Conservation (phyloP, 2,888 invertebrate genomes). For the Agrotis segetum region DNA sequence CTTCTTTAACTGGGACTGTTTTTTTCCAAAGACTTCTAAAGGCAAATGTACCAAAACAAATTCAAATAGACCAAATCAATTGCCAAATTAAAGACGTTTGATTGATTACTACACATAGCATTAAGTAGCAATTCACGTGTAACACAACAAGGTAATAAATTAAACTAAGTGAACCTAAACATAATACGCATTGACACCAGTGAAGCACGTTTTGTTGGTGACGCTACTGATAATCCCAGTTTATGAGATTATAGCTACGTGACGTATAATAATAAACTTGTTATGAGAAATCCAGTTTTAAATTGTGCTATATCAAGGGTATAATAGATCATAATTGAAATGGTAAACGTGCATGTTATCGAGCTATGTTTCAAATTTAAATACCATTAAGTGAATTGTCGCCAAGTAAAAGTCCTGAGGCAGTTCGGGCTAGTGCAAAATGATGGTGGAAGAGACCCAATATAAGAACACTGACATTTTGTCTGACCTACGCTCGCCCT, state of each 20-base stretch:
- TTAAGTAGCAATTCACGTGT: constrained; percentile 35
- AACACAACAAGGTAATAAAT: constrained; percentile 31
- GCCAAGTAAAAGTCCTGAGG: too few relatives aligned
- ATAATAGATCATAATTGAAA: not conserved
- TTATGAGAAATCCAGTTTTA: not conserved
- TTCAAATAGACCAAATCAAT: constrained; percentile 1
- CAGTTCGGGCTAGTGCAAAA: too few relatives aligned
- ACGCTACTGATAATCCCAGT: constrained; percentile 8
- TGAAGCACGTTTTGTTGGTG: constrained; percentile 13
- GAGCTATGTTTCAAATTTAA: too few relatives aligned
- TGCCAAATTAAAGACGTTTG: constrained; percentile 38
- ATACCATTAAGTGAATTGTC: too few relatives aligned
- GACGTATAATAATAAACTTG: not conserved
- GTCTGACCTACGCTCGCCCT: too few relatives aligned
- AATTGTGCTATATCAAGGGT: not conserved
- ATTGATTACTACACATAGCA: constrained; percentile 23
- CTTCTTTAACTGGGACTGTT: too few relatives aligned
- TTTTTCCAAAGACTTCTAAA: not conserved
- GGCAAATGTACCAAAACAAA: constrained; percentile 1
- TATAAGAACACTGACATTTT: too few relatives aligned
- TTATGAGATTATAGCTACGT: not conserved
- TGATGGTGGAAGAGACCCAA: too few relatives aligned
- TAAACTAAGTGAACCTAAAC: constrained; percentile 26
- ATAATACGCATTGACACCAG: constrained; percentile 25
- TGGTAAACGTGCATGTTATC: too few relatives aligned